Evolutionary conservation across 2,113 vertebrate genomes (phyloP).

Genomic region (Furnarius figulus): DNA sequence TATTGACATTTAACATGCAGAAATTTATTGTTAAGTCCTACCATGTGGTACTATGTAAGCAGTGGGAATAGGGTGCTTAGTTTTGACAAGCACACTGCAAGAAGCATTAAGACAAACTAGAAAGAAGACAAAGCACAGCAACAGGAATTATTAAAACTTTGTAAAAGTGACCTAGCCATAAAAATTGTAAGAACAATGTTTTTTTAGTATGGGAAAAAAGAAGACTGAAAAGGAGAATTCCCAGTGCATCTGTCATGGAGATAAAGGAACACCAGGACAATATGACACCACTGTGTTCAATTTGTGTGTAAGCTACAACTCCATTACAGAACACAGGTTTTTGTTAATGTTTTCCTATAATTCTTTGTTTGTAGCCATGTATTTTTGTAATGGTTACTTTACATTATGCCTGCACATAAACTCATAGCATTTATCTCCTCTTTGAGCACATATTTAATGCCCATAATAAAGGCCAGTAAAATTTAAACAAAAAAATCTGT

Average conservation of each 20-base stretch:
- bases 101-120: not conserved
- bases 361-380: slow-evolving; percentile 13
- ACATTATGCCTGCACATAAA: not conserved
- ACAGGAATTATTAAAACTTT: not conserved
- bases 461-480: slow-evolving; percentile 34
- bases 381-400: slow-evolving; percentile 29
- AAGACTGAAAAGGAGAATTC: not conserved
- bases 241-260: not conserved
- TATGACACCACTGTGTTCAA: not conserved
- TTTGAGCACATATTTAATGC: slow-evolving; percentile 1
- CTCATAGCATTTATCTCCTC: not conserved
- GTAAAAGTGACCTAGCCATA: not conserved
- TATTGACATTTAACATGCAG: not conserved
- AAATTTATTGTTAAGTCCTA: not conserved
- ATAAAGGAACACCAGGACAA: not conserved
- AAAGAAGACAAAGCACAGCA: not conserved
- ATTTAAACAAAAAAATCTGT: slow-evolving; percentile 33
- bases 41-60: not conserved
- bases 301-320: not conserved
- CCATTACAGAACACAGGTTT: not conserved
- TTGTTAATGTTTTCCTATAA: slow-evolving; percentile 5
- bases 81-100: not conserved
- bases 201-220: not conserved
- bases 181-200: not conserved
- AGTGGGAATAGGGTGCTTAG: not conserved